These are phyloP conservation scores for Ascidia mentula DNA, from an alignment of 23 tunicate species.

Conservation along the genomic window DNA sequence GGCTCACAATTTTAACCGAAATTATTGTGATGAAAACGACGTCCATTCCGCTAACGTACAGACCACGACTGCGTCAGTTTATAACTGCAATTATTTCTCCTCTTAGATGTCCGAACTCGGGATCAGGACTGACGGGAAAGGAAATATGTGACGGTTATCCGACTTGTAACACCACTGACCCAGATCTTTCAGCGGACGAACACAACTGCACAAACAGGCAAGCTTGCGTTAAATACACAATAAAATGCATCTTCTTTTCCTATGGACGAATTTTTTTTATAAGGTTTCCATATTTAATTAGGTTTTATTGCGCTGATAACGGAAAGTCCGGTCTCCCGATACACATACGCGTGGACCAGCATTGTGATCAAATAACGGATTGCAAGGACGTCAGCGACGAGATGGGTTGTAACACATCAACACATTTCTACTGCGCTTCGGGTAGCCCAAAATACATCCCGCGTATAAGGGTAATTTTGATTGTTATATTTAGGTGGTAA, in stretches of 20 bases:
- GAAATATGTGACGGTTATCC: constrained; percentile 94
- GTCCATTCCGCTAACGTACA: no score
- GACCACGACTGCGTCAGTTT: no score
- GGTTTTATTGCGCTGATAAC: constrained; percentile 56
- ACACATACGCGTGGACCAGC: constrained; percentile 45
- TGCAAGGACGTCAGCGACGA: constrained; percentile 86
- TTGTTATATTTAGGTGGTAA: no score
- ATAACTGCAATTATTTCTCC: background rate
- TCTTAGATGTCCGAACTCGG: constrained; percentile 47
- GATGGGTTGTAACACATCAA: constrained; percentile 40
- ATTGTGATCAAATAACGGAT: constrained; percentile 48
- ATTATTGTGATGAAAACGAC: no score
- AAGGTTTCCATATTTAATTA: background rate
- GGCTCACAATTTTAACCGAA: no score
- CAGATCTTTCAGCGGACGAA: constrained; percentile 63
- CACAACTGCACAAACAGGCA: constrained; percentile 60
- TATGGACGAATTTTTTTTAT: background rate
- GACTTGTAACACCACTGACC: constrained; percentile 38
- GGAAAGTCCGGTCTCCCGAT: constrained; percentile 45
- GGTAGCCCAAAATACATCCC: constrained; percentile 35
- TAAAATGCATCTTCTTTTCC: background rate
- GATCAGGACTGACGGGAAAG: constrained; percentile 46
- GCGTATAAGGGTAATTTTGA: constrained; percentile 20
- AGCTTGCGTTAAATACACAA: background rate
- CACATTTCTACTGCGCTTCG: constrained; percentile 74